Evolutionary conservation across 1,140 invertebrate genomes (phyloP), one percentile per base, ranked within the genome.

Genomic region (Calephelis virginiensis): DNA sequence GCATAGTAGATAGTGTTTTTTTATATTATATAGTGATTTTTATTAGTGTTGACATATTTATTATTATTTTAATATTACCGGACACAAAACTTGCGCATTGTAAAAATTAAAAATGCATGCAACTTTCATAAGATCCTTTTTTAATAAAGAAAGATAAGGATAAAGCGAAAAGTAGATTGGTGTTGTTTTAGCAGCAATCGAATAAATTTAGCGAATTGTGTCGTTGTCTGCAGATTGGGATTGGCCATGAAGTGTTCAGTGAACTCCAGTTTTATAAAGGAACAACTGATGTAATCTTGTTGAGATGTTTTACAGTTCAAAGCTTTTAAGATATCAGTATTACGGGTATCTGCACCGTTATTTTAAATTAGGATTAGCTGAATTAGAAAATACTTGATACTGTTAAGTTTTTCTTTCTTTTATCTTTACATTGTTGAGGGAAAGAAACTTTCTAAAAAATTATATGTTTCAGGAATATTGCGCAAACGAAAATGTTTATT

Each of bases 291-390:
- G 40, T 61, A 61, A 61, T 61, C 60, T 14, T 45, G 12, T 45
- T 61, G 43, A 45, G 40, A 43, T 45, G n/a, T 61, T 61, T 61
- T 61, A 61, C 60, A 11, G 38, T 64, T 38, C 48, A 14, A 38
- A 14, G 48, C 63, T 64, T 64, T 64, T 64, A 64, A 64, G 48
- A 64, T 64, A 64, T 64, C 50, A 49, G 50, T 37, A 50, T 50
- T 53, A 40, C 63, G 40, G n/a, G 38, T 64, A 64, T 50, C 28
- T 37, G 12, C n/a, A 50, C 17, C 28, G 48, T 64, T 50, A 64
- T 37, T 50, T 50, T 64, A 64, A 64, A 64, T 49, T 50, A 50
- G 49, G 13, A 50, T 50, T 50, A 50, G 49, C 13, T 14, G 49
- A 13, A 50, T 50, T 50, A 14, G 49, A 49, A 14, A 49, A 49